phyloP scores from a whole-genome alignment of 2,888 invertebrate species.

The Ectemnius lituratus region DNA sequence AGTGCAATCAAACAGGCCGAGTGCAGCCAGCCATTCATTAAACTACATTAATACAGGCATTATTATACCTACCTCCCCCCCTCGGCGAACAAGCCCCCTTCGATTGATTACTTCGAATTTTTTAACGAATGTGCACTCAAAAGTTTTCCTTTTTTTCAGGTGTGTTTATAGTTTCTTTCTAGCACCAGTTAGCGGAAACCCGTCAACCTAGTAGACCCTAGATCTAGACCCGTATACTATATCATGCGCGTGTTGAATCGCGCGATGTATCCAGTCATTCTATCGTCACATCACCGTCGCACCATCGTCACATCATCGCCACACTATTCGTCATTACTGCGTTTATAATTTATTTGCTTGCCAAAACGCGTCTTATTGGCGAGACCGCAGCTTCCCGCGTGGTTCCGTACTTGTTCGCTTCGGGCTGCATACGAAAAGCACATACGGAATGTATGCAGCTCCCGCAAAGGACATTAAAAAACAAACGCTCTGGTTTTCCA shows the following conservation, averaged over 20 bases:
- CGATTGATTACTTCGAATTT: constrained; percentile 8
- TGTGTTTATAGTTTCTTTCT: constrained; percentile 62
- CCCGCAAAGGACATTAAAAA: constrained; percentile 68
- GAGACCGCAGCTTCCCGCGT: constrained; percentile 57
- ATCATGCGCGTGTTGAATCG: not conserved
- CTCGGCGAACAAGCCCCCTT: too few species aligned
- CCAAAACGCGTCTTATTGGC: constrained; percentile 50
- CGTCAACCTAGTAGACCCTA: constrained; percentile 20
- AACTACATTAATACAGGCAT: too few species aligned
- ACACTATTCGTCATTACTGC: constrained; percentile 54
- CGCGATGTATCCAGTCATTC: constrained; percentile 14
- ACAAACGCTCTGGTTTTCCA: constrained; percentile 66
- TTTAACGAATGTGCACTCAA: constrained; percentile 42
- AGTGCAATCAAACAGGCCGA: too few species aligned
- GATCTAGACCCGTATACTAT: constrained; percentile 3
- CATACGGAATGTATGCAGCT: constrained; percentile 66
- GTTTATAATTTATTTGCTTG: constrained; percentile 74
- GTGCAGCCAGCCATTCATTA: too few species aligned
- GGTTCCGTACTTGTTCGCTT: constrained; percentile 62
- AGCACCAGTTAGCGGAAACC: constrained; percentile 66
- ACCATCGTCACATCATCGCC: constrained; percentile 58
- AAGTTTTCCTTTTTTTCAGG: constrained; percentile 69
- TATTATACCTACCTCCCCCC: too few species aligned
- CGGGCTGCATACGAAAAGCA: constrained; percentile 65
- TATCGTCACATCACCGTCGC: constrained; percentile 14